These are phyloP conservation scores for Spodoptera littoralis DNA, from an alignment of 2,888 invertebrate genomes.

Conservation along the genomic window DNA sequence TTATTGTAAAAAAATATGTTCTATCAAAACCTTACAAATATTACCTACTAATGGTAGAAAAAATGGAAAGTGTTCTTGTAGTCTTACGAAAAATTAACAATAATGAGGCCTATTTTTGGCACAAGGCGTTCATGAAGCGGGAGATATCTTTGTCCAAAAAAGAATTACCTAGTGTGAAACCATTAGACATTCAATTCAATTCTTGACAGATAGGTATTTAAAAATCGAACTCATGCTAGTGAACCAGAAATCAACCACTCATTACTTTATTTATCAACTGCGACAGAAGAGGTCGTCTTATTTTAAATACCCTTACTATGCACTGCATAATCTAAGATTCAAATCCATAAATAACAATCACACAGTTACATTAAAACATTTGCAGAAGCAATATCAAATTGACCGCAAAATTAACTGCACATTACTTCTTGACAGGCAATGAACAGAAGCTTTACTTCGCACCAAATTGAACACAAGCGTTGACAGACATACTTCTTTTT, in stretches of 20 bases:
- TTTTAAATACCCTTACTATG: neutral
- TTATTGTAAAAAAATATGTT: conserved; percentile 10
- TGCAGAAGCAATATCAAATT: conserved; percentile 14
- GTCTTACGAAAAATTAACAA: no score
- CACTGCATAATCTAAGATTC: conserved; percentile 14
- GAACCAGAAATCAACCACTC: no score
- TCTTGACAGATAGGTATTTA: no score
- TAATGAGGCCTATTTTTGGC: no score
- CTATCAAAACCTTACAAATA: conserved; percentile 11
- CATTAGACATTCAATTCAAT: no score
- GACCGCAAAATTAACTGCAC: conserved; percentile 8
- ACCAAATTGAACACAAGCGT: conserved; percentile 41
- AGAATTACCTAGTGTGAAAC: no score
- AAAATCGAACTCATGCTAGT: no score
- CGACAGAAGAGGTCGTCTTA: no score
- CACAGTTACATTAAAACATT: neutral
- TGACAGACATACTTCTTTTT: conserved; percentile 1
- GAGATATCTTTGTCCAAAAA: no score
- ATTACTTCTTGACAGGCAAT: conserved; percentile 16
- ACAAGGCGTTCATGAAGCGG: no score
- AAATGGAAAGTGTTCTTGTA: conserved; percentile 1
- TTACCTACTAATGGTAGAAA: conserved; percentile 1
- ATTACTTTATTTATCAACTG: no score
- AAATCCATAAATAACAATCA: conserved; percentile 2
- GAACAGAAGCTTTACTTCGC: conserved; percentile 32